These are phyloP conservation scores for Chrysocyon brachyurus DNA, from an alignment of 2,797 vertebrate species.

Conservation along the genomic window DNA sequence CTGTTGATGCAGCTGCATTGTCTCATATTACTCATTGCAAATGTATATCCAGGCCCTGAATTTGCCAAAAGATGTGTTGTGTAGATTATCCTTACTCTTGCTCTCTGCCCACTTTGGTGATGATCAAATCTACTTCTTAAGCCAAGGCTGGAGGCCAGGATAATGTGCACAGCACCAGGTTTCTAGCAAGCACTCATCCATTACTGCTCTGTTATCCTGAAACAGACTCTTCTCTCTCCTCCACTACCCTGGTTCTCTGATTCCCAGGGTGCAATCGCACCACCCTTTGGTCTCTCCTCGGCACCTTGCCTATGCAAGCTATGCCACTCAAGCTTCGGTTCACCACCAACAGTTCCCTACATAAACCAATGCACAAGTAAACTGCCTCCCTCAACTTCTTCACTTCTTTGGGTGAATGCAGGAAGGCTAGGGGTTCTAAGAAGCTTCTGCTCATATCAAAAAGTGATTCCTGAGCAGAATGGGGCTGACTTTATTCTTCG, in stretches of 20 bases:
- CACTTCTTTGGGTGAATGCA: not conserved
- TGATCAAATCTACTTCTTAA: not conserved
- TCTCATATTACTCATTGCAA: not conserved
- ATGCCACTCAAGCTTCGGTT: not conserved
- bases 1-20: not conserved
- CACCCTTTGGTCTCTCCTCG: fast-evolving
- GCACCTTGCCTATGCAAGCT: not conserved
- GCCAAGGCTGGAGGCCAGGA: not conserved
- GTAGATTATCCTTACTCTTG: not conserved
- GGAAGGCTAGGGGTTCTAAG: not conserved
- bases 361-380: not conserved
- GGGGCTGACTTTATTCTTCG: not conserved
- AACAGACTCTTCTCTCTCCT: not conserved
- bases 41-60: not conserved
- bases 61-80: not conserved
- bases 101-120: not conserved
- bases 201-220: not conserved
- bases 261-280: too few relatives aligned
- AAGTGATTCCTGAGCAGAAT: not conserved
- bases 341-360: not conserved
- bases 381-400: not conserved
- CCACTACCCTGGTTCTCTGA: not conserved
- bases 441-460: not conserved
- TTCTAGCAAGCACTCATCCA: not conserved
- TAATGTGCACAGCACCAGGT: too few relatives aligned